A percentile compares a stretch with the other conserved stretches of the same genome.
Conservation (phyloP, 2,113 vertebrate species). For the Ranitomeya imitator region DNA sequence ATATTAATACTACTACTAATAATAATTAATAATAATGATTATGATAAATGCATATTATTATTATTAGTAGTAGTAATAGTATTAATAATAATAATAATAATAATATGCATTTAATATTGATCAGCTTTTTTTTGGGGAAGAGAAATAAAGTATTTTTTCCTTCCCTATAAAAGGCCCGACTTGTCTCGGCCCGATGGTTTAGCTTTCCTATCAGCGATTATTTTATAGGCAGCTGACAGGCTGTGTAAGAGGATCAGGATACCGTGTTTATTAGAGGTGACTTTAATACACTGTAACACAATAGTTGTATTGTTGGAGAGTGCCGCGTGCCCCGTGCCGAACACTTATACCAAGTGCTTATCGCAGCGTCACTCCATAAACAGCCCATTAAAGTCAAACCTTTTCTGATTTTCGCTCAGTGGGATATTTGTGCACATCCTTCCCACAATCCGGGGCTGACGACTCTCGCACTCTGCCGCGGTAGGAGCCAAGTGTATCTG, state of each 20-base stretch:
- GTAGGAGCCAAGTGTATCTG: neutral
- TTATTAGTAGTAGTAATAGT: no score
- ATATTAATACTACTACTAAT: no score
- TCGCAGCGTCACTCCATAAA: slow-evolving; percentile 54
- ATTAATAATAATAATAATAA: no score
- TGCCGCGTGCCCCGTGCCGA: neutral
- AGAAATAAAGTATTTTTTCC: neutral
- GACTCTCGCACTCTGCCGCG: neutral
- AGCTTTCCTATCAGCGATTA: slow-evolving; percentile 8
- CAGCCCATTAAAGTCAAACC: slow-evolving; percentile 50
- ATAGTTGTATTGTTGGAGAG: slow-evolving; percentile 47
- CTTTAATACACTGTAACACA: slow-evolving; percentile 44
- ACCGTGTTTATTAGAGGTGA: slow-evolving; percentile 42
- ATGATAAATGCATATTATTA: no score
- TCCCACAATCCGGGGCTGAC: neutral
- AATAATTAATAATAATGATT: no score
- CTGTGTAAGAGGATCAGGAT: slow-evolving; percentile 29
- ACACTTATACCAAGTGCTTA: slow-evolving; percentile 38
- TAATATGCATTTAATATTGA: no score
- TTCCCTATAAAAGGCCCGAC: neutral
- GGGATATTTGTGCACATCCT: slow-evolving; percentile 33
- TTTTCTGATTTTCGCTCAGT: slow-evolving; percentile 29
- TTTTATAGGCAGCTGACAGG: slow-evolving; percentile 52
- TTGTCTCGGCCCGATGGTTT: neutral
- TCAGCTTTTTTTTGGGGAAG: neutral